Base-by-base conservation (phyloP, 1,140 invertebrate genomes). In the Listronotus oregonensis region DNA sequence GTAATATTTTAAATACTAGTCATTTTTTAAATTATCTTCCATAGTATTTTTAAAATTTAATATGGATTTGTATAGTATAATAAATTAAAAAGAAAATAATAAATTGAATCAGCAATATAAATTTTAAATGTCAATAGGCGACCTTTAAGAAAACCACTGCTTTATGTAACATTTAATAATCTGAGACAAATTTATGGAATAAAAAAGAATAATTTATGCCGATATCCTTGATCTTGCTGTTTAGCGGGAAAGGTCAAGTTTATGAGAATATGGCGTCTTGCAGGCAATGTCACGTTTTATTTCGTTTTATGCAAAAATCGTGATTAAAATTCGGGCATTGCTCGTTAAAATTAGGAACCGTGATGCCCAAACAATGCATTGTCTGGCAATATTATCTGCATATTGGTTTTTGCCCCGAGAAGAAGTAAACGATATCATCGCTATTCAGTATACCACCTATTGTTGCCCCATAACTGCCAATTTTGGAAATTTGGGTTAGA, bases 221-320 rank as follows among this genome's bases (percentile, higher is more conserved):
- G 54, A 56, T 58, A 58, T 58, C 56, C 56, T 58, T 58, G 56
- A 58, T 58, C 56, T 58, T 58, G 56, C 56, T 42, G 56, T 58
- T 47, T 42, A n/a, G 14, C 42, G n/a, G n/a, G 42, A 58, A 58
- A 58, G 56, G 56, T 58, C 56, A 58, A 58, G 56, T 58, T 58
- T 58, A 58, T 58, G 43, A 40, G 56, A 58, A 58, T 58, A 31
- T 11, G 42, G 42, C 27, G 43, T 52, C 31, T 17, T 37, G 31
- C n/a, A n/a, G 15, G 11, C 56, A 58, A 58, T 43, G 56, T 58
- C 56, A 58, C 56, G 56, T 46, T 58, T 58, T 40, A 8, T 7
- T 34, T 12, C 43, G 27, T 58, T 42, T 37, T 58, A 58, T 47
- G 42, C 56, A 58, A 58, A 58, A 58, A 58, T 47, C 56, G 56